A percentile compares a stretch with the other conserved stretches of the same genome.
These are phyloP conservation scores for Trogon surrucura DNA, from an alignment of 2,113 vertebrate species.

Conservation along the genomic window DNA sequence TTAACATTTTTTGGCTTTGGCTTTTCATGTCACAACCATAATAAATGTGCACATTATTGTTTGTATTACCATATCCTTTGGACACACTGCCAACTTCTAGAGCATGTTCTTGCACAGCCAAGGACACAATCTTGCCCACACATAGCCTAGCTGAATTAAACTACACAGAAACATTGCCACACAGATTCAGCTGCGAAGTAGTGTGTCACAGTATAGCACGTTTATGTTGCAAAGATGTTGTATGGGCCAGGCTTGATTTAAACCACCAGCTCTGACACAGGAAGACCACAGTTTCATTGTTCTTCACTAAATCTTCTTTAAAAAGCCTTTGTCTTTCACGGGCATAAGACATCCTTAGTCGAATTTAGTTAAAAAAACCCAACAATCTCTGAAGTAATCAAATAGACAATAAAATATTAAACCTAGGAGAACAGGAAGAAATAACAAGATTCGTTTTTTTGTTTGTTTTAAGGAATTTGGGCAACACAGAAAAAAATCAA, in stretches of 20 bases:
- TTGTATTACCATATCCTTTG: conserved; percentile 56
- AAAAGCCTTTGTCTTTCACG: neutral
- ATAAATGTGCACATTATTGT: conserved; percentile 51
- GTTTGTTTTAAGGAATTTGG: conserved; percentile 62
- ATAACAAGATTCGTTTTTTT: neutral
- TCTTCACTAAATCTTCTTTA: neutral
- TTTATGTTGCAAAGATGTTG: neutral
- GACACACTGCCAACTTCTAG: conserved; percentile 19
- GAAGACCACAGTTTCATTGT: neutral
- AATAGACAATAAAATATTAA: neutral
- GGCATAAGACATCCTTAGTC: neutral
- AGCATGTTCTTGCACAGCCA: neutral
- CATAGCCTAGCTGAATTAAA: neutral
- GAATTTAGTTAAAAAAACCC: neutral
- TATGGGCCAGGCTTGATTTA: neutral
- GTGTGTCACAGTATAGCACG: neutral
- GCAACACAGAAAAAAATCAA: conserved; percentile 56
- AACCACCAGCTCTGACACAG: neutral
- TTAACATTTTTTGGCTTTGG: conserved; percentile 47
- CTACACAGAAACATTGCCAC: neutral
- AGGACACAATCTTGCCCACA: conserved; percentile 31
- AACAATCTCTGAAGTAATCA: neutral
- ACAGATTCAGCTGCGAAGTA: neutral
- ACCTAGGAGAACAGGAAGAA: neutral
- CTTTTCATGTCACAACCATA: conserved; percentile 54